Percentiles rank a stretch among this genome's conserved stretches.
These are phyloP conservation scores for Sebastes flavidus DNA, from an alignment of 2,797 vertebrate species.

Conservation along the genomic window DNA sequence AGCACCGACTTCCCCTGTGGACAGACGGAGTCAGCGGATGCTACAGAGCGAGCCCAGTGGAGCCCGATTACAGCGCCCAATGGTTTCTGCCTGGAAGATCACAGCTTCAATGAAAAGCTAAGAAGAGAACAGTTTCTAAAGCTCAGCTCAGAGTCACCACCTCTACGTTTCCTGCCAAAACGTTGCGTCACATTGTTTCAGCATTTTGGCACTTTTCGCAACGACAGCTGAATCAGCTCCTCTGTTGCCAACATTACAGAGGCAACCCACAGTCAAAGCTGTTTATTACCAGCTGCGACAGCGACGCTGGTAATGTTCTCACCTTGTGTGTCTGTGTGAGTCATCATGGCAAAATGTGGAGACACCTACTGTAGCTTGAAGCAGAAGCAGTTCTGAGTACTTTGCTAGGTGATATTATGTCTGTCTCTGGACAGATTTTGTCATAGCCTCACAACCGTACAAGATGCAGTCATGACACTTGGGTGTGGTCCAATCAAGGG, in stretches of 20 bases:
- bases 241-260: neutral
- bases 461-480: too few species aligned
- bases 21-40: constrained; percentile 10
- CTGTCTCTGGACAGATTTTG: too few species aligned
- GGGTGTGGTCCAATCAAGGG: too few species aligned
- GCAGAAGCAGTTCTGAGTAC: too few species aligned
- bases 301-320: too few species aligned
- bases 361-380: too few species aligned
- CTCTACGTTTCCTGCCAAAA: constrained; percentile 15
- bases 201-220: neutral
- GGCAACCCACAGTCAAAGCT: neutral
- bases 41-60: constrained; percentile 44
- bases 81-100: constrained; percentile 56
- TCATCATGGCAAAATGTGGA: too few species aligned
- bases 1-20: constrained; percentile 7
- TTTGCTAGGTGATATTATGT: too few species aligned
- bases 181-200: neutral
- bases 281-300: neutral
- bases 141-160: neutral
- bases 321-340: too few species aligned
- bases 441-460: too few species aligned
- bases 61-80: constrained; percentile 27
- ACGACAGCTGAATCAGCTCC: neutral
- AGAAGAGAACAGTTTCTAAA: neutral
- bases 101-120: constrained; percentile 38